phyloP scores from a whole-genome alignment of 2,888 invertebrate genomes.

The Drosophila tanythrix region DNA sequence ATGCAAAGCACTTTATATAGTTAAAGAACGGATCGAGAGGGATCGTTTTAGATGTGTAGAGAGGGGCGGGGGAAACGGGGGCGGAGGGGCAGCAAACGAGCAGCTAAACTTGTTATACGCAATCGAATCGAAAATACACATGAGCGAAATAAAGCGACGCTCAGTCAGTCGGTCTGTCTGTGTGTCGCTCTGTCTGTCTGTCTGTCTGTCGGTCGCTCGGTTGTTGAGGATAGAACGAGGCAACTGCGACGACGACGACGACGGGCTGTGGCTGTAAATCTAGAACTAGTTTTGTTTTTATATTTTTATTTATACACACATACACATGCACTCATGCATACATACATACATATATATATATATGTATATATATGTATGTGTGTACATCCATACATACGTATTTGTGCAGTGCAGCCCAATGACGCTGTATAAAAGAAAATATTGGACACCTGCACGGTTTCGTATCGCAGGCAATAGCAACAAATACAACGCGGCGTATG shows the following conservation, averaged over 20 bases:
- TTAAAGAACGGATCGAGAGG: slow-evolving; percentile 48
- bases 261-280: slow-evolving; percentile 65
- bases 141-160: slow-evolving; percentile 72
- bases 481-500: slow-evolving; percentile 58
- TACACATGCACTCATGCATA: neutral
- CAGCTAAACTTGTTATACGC: slow-evolving; percentile 80
- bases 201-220: neutral
- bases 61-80: neutral
- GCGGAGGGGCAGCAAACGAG: slow-evolving; percentile 3
- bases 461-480: slow-evolving; percentile 68
- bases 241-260: slow-evolving; percentile 14
- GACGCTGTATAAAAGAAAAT: slow-evolving; percentile 82
- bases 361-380: no score
- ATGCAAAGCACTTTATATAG: slow-evolving; percentile 76
- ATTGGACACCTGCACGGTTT: slow-evolving; percentile 83
- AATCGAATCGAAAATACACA: slow-evolving; percentile 73
- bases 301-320: slow-evolving; percentile 7
- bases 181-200: neutral
- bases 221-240: slow-evolving; percentile 1
- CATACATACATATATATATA: neutral
- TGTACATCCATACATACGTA: slow-evolving; percentile 3
- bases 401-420: slow-evolving; percentile 58
- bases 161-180: slow-evolving; percentile 14
- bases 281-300: slow-evolving; percentile 75
- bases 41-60: slow-evolving; percentile 7